phyloP scores from a whole-genome alignment of 2,888 invertebrate species.

The Aphodius sticticus region DNA sequence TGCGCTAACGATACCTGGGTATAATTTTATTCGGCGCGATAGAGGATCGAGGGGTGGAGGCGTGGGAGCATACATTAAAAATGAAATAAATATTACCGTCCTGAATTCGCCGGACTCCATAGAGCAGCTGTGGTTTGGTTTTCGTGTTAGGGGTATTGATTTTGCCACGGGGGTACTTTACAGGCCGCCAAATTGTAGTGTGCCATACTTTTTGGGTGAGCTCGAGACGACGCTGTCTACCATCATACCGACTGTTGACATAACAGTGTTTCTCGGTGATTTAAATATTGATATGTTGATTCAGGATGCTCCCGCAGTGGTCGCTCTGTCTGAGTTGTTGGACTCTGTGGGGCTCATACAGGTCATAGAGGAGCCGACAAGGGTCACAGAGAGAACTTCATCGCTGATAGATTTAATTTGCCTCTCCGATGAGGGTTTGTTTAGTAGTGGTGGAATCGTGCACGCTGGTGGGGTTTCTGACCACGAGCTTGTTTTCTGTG shows the following conservation, averaged over 20 bases:
- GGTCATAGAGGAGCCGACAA: not conserved
- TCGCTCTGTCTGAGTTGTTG: not conserved
- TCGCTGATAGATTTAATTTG: not conserved
- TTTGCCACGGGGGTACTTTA: not conserved
- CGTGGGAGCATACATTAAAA: not conserved
- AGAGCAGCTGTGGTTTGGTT: slow-evolving; percentile 5
- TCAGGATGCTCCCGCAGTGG: not conserved
- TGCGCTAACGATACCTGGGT: not conserved
- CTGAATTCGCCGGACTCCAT: not conserved
- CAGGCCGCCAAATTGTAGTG: not conserved
- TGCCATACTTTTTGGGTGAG: not conserved
- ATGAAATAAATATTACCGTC: not conserved
- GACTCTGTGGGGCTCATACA: not conserved
- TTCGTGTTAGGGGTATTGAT: not conserved
- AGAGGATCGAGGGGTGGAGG: not conserved
- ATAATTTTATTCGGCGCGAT: not conserved
- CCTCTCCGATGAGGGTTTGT: not conserved
- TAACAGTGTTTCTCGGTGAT: not conserved
- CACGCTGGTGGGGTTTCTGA: not conserved
- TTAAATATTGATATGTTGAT: not conserved
- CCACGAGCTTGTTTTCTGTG: not conserved
- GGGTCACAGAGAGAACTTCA: not conserved
- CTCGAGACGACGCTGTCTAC: not conserved
- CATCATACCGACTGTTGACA: not conserved
- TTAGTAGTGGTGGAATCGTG: not conserved